These are phyloP conservation scores for Knipowitschia caucasica DNA, from an alignment of 2,797 vertebrate species.

Conservation along the genomic window DNA sequence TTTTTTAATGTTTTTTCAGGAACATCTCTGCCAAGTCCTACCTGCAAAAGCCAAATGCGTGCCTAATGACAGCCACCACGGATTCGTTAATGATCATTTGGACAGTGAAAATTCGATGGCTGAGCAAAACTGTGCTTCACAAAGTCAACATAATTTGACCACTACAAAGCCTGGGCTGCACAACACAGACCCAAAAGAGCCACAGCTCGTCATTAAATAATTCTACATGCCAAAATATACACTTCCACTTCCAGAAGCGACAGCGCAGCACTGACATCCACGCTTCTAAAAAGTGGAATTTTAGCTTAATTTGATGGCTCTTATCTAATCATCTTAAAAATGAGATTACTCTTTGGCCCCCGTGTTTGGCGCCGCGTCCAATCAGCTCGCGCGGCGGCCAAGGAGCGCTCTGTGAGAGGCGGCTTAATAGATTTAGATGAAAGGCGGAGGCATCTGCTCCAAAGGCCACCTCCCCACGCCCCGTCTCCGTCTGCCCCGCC, in stretches of 20 bases:
- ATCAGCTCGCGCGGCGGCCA: conserved; percentile 46
- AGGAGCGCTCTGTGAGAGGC: conserved; percentile 60
- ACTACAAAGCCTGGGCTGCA: conserved; percentile 6
- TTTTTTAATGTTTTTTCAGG: no score
- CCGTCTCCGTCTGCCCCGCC: conserved; percentile 62
- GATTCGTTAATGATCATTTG: conserved; percentile 12
- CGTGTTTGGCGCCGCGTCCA: conserved; percentile 45
- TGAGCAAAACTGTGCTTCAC: not conserved
- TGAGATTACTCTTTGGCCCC: conserved; percentile 40
- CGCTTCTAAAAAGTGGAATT: conserved; percentile 6
- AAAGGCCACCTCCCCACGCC: conserved; percentile 78
- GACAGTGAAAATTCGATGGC: conserved; percentile 1
- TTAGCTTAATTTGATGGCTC: conserved; percentile 18
- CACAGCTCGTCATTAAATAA: conserved; percentile 6
- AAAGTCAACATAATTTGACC: conserved; percentile 9
- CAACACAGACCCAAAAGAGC: conserved; percentile 3
- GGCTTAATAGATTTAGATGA: conserved; percentile 79
- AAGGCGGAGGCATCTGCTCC: conserved; percentile 82
- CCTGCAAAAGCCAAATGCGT: conserved; percentile 1
- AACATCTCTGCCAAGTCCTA: conserved; percentile 1
- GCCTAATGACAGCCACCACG: not conserved
- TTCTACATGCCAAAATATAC: conserved; percentile 4
- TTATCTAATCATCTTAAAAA: conserved; percentile 29
- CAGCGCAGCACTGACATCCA: not conserved
- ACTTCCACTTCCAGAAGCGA: not conserved